phyloP scores from a whole-genome alignment of 2,888 invertebrate genomes.

The Caenorhabditis sp. region DNA sequence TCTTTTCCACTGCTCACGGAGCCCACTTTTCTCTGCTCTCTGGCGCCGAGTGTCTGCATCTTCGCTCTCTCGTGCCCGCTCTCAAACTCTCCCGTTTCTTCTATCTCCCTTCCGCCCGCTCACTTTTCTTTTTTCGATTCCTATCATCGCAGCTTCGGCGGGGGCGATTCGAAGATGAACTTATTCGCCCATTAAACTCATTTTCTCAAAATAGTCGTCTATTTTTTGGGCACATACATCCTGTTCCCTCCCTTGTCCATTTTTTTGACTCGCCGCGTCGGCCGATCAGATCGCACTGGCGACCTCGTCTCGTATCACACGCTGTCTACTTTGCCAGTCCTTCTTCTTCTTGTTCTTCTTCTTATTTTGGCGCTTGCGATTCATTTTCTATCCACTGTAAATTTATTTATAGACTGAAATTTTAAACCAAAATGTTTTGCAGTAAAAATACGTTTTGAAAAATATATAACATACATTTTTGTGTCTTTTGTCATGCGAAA shows the following conservation, averaged over 20 bases:
- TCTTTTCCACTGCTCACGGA: neutral
- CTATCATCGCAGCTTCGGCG: slow-evolving; percentile 1
- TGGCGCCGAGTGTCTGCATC: slow-evolving; percentile 35
- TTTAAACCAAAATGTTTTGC: too few species aligned
- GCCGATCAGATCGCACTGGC: slow-evolving; percentile 4
- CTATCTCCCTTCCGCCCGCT: slow-evolving; percentile 16
- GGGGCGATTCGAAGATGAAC: slow-evolving; percentile 4
- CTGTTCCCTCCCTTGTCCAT: neutral
- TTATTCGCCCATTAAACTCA: neutral
- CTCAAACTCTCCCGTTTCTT: neutral
- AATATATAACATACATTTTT: too few species aligned
- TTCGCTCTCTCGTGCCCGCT: neutral
- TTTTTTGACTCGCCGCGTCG: neutral
- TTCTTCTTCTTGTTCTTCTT: neutral
- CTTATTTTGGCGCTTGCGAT: too few species aligned
- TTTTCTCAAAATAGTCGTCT: slow-evolving; percentile 9
- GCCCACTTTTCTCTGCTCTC: slow-evolving; percentile 33
- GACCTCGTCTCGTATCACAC: slow-evolving; percentile 10
- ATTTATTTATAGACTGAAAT: too few species aligned
- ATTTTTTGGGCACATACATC: neutral
- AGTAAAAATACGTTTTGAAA: too few species aligned
- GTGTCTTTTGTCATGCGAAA: too few species aligned
- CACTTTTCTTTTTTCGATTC: slow-evolving; percentile 17
- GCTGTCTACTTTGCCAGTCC: neutral
- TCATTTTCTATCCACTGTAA: neutral